Evolutionary conservation across 2,113 vertebrate genomes (phyloP).

Genomic region (Taxidea taxus): DNA sequence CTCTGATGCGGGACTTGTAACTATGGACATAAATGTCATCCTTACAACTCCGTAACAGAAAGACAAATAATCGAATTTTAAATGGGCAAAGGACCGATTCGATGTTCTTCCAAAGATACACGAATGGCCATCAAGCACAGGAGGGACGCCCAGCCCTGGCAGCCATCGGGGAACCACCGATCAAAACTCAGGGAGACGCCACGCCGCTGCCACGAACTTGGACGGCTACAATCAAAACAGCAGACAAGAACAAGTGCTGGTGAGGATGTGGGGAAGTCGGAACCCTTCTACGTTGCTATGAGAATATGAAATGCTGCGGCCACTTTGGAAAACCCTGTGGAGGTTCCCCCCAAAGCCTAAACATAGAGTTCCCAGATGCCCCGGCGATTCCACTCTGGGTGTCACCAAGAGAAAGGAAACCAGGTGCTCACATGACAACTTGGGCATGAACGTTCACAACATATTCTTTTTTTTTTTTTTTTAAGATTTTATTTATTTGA

Average conservation of each 20-base stretch:
- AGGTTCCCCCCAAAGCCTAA: not conserved
- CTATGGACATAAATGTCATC: not conserved
- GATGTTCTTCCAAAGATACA: not conserved
- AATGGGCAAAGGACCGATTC: not conserved
- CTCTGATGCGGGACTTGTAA: not conserved
- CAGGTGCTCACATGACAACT: not conserved
- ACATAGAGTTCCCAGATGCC: not conserved
- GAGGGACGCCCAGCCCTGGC: rapidly evolving
- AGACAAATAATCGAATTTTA: not conserved
- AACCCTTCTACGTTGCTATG: rapidly evolving
- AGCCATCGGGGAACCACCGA: not conserved
- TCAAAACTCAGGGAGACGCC: rapidly evolving
- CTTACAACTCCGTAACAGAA: not conserved
- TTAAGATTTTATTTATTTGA: too few species aligned
- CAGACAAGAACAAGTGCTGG: not conserved
- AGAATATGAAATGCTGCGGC: not conserved
- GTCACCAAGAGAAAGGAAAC: not conserved
- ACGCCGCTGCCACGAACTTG: rapidly evolving
- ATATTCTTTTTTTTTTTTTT: too few species aligned
- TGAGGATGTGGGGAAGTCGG: not conserved
- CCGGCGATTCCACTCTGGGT: not conserved
- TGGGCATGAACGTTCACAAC: rapidly evolving
- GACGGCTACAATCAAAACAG: rapidly evolving
- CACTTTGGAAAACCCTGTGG: not conserved
- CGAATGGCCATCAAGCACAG: not conserved